Evolutionary conservation across 2,888 invertebrate genomes (phyloP), one percentile per base, ranked within the genome.

Genomic region (Mellilla xanthometata): DNA sequence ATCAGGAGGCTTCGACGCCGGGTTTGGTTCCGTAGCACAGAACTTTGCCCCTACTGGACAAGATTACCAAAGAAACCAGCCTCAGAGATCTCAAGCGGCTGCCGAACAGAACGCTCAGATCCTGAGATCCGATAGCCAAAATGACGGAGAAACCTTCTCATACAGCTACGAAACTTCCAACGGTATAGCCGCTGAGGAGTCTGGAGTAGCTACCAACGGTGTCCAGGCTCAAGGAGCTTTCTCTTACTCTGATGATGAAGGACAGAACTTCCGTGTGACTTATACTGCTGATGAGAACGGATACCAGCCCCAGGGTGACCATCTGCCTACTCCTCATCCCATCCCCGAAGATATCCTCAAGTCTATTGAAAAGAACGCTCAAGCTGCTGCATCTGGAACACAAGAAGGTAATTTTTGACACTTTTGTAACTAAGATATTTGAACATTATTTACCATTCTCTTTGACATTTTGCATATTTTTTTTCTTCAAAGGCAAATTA

Each of bases 211-310:
- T 15, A 81, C 83, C 0, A 79, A 85, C 40, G 89, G 89, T 34
- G 87, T 88, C 0, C 80, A 72, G 28, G 88, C 87, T 30, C 81
- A 89, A 47, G 89, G 89, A 34, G 82, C 63, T 12, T 89, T 71
- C 41, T 70, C 87, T 2, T 89, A 88, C 51, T 85, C 81, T 36
- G 84, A 81, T 52, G 89, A 89, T 54, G 87, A 89, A 46, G 89
- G 89, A 3, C 80, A 86, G 57, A 49, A 62, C 22, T 86, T 81
- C 62, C 74, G 76, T 22, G 66, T 89, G 27, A 77, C 78, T 5
- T 89, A 89, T 38, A 89, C 88, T 0, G 89, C 89, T 59, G 88
- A 89, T 47, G 86, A 88, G 59, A 87, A 88, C 26, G 89, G 89
- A 1, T 89, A 76, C 52, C 69, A 65, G 51, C 88, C 89, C 1